Percentiles rank a stretch among this genome's conserved stretches.
Evolutionary conservation across 30 jellyfish, hydroid and myxozoan species (phyloP).

Genomic region (Pelagia noctiluca): DNA sequence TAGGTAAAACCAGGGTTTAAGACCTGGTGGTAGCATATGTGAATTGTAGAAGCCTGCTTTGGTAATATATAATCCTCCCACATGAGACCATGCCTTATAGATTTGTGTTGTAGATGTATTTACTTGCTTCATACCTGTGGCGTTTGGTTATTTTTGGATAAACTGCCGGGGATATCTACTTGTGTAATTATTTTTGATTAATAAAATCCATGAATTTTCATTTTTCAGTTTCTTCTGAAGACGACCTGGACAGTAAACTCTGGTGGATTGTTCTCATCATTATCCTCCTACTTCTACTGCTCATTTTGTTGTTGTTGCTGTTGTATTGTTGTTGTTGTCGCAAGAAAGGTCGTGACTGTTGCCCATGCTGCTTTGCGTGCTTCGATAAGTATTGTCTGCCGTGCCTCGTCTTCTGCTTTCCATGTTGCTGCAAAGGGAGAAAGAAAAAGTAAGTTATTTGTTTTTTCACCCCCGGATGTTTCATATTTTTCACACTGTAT

Average conservation of each 20-base stretch:
- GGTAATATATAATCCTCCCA: no score
- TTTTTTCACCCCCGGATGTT: not conserved
- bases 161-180: not conserved
- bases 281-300: conserved; percentile 72
- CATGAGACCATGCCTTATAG: no score
- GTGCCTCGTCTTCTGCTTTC: conserved; percentile 76
- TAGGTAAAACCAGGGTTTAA: no score
- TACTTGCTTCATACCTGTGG: no score
- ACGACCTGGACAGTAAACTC: conserved; percentile 74
- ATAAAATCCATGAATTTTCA: not conserved
- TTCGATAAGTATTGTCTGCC: conserved; percentile 82
- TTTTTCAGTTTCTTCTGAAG: conserved; percentile 43
- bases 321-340: conserved; percentile 92
- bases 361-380: conserved; percentile 86
- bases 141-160: no score
- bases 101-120: no score
- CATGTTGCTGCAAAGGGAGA: conserved; percentile 87
- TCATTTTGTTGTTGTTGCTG: conserved; percentile 80
- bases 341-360: conserved; percentile 77
- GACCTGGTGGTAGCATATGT: no score
- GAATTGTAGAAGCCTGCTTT: no score
- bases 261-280: conserved; percentile 96
- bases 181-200: not conserved
- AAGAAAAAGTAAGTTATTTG: conserved; percentile 52
- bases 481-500: not conserved